phyloP scores from a whole-genome alignment of 2,797 vertebrate genomes.

The Molossus molossus region DNA sequence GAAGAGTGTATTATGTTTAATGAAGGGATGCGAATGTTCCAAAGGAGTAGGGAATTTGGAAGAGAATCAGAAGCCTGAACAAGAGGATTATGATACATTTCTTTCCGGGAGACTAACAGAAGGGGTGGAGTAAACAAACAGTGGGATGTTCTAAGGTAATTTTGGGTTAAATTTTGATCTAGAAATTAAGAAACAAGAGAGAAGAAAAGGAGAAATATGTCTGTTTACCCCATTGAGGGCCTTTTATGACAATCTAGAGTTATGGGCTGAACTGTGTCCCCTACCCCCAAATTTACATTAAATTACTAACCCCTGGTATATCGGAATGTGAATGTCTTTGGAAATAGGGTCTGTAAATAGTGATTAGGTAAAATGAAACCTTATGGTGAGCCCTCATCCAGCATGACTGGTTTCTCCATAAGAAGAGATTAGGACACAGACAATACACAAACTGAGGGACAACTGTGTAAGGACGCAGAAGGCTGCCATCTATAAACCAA shows the following conservation, averaged over 20 bases:
- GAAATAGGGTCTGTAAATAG: background rate
- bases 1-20: background rate
- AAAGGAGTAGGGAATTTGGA: fast-evolving
- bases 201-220: background rate
- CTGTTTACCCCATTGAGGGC: fast-evolving
- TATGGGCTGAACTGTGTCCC: background rate
- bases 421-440: background rate
- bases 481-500: no score
- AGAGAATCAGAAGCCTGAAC: background rate
- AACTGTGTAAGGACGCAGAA: no score
- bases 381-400: background rate
- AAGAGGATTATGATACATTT: fast-evolving
- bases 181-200: background rate
- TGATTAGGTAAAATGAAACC: background rate
- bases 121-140: background rate
- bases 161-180: background rate
- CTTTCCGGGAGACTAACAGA: background rate
- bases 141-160: background rate
- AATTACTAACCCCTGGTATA: no score
- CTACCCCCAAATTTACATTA: background rate
- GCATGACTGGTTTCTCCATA: background rate
- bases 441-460: no score
- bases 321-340: background rate
- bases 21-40: background rate
- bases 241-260: background rate